Conservation (phyloP, 2,888 invertebrate genomes). For the Dolichomitus sp. region DNA sequence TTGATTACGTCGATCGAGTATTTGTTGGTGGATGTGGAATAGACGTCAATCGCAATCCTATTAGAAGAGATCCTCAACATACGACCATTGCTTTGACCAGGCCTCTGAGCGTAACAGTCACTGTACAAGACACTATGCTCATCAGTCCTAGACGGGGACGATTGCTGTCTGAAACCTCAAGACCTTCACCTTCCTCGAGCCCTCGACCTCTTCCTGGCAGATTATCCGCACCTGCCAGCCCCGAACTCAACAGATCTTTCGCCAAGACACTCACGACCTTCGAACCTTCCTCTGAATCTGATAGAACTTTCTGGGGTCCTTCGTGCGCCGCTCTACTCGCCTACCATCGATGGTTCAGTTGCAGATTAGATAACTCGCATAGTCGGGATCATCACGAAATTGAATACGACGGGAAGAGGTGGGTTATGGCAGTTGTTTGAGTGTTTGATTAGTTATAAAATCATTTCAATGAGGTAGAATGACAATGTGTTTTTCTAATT, state of each 20-base stretch:
- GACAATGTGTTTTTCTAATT: conserved; percentile 10
- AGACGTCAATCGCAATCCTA: conserved; percentile 88
- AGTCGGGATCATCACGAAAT: conserved; percentile 75
- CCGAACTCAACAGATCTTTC: conserved; percentile 83
- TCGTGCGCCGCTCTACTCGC: conserved; percentile 83
- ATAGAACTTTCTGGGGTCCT: conserved; percentile 83
- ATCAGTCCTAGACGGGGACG: conserved; percentile 86
- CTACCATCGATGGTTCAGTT: conserved; percentile 87
- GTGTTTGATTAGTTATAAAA: background rate
- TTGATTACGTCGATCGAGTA: conserved; percentile 93
- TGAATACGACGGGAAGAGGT: conserved; percentile 83
- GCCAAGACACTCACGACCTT: conserved; percentile 75
- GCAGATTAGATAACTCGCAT: conserved; percentile 77
- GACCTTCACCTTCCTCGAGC: conserved; percentile 86
- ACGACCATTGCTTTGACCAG: conserved; percentile 89
- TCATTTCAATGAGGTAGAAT: background rate
- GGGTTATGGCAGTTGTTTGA: conserved; percentile 14
- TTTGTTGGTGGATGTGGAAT: conserved; percentile 90
- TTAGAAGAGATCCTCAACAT: conserved; percentile 89
- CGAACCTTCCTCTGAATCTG: conserved; percentile 73
- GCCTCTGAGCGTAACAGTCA: conserved; percentile 89
- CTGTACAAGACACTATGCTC: conserved; percentile 87
- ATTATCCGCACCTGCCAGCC: conserved; percentile 84
- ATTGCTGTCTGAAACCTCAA: conserved; percentile 87
- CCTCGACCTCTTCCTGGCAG: conserved; percentile 81